Conservation (phyloP, 2,888 invertebrate genomes). For the Sylvicola cinctus region DNA sequence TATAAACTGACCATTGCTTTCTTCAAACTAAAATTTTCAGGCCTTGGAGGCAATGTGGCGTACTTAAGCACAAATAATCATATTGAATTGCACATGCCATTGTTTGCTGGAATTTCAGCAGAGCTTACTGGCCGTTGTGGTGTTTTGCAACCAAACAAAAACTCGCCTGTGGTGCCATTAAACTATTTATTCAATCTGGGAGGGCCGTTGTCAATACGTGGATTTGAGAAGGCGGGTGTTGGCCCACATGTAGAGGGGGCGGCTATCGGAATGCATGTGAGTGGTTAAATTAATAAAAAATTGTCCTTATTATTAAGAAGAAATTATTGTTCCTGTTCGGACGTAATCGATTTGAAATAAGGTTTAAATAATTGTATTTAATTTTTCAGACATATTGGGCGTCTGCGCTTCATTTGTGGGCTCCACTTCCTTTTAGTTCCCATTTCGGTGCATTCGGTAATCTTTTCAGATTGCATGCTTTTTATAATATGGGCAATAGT, state of each 20-base stretch:
- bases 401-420: conserved; percentile 66
- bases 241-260: conserved; percentile 67
- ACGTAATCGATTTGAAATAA: background rate
- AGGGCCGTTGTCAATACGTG: conserved; percentile 72
- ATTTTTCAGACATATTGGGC: conserved; percentile 56
- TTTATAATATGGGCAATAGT: conserved; percentile 74
- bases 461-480: conserved; percentile 72
- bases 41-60: conserved; percentile 72
- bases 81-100: conserved; percentile 45
- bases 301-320: too few species aligned
- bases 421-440: conserved; percentile 72
- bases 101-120: conserved; percentile 27
- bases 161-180: conserved; percentile 17
- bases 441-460: conserved; percentile 61
- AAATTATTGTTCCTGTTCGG: too few species aligned
- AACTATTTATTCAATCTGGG: conserved; percentile 33
- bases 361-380: conserved; percentile 1
- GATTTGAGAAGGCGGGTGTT: conserved; percentile 70
- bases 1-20: too few species aligned
- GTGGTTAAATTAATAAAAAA: conserved; percentile 9
- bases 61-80: conserved; percentile 66
- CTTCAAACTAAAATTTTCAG: too few species aligned
- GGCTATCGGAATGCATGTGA: conserved; percentile 46
- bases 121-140: conserved; percentile 22
- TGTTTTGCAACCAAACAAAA: conserved; percentile 17